Evolutionary conservation across 1,140 invertebrate species (phyloP).

Genomic region (Ceratosolen solmsi): DNA sequence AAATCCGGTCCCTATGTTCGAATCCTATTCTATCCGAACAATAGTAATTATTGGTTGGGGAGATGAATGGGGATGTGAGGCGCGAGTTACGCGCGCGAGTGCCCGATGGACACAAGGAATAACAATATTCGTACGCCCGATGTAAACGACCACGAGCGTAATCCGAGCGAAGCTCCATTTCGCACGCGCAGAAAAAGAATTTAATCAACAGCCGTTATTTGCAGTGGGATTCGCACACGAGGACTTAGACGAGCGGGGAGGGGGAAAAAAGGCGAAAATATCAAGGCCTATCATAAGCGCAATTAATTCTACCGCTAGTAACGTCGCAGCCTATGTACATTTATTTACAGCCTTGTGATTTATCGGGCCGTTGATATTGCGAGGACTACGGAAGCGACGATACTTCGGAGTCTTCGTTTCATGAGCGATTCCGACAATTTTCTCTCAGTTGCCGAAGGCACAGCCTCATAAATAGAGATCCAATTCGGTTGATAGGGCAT

Average conservation of each 20-base stretch:
- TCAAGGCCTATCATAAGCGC: slow-evolving; percentile 14
- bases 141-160: background rate
- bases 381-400: background rate
- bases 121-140: background rate
- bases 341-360: background rate
- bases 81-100: background rate
- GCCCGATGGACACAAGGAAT: background rate
- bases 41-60: too few species aligned
- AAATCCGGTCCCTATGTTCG: too few species aligned
- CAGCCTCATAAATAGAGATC: background rate
- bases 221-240: background rate
- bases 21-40: too few species aligned
- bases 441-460: background rate
- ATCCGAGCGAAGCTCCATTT: slow-evolving; percentile 8
- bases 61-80: background rate
- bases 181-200: background rate
- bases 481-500: background rate
- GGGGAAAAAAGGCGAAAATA: background rate
- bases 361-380: background rate
- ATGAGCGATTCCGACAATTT: background rate
- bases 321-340: background rate
- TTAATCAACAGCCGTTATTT: slow-evolving; percentile 28
- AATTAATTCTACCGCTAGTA: slow-evolving; percentile 20
- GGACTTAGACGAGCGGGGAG: too few species aligned
- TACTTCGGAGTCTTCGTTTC: background rate